These are phyloP conservation scores for Petrophora chlorosata DNA, from an alignment of 2,888 invertebrate species.

Conservation along the genomic window DNA sequence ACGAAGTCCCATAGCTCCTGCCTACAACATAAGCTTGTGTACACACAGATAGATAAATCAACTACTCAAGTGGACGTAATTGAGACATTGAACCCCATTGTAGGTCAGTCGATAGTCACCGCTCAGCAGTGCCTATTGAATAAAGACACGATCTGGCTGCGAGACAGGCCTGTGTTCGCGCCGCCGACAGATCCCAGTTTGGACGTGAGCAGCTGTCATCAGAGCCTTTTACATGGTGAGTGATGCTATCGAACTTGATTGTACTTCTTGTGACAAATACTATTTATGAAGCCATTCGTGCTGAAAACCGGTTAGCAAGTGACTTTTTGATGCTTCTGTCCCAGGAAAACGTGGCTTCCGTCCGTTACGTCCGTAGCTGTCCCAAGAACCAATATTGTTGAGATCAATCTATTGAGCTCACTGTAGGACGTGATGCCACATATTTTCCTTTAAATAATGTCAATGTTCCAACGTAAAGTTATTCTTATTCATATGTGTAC, in stretches of 20 bases:
- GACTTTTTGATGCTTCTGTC: too few species aligned
- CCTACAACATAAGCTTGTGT: conserved; percentile 27
- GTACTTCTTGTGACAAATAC: too few species aligned
- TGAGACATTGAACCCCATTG: conserved; percentile 65
- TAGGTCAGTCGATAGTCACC: conserved; percentile 80
- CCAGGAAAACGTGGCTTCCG: too few species aligned
- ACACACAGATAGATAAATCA: conserved; percentile 31
- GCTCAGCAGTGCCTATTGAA: conserved; percentile 79
- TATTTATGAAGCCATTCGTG: too few species aligned
- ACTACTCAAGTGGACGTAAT: conserved; percentile 47
- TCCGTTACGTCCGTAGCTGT: too few species aligned
- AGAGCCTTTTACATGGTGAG: conserved; percentile 76
- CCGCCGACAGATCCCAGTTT: conserved; percentile 65
- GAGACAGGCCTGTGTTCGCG: conserved; percentile 74
- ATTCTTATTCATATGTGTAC: background rate
- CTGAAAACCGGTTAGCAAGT: too few species aligned
- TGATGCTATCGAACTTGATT: conserved; percentile 26
- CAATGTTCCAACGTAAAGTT: background rate
- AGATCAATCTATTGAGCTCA: too few species aligned
- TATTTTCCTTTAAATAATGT: too few species aligned
- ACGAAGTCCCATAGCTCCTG: too few species aligned
- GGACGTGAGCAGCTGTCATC: conserved; percentile 74
- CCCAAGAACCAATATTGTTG: too few species aligned
- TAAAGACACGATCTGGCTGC: conserved; percentile 80
- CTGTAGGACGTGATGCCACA: too few species aligned